Evolutionary conservation across 1,140 invertebrate genomes (phyloP).

Genomic region (Mylabris phalerata): DNA sequence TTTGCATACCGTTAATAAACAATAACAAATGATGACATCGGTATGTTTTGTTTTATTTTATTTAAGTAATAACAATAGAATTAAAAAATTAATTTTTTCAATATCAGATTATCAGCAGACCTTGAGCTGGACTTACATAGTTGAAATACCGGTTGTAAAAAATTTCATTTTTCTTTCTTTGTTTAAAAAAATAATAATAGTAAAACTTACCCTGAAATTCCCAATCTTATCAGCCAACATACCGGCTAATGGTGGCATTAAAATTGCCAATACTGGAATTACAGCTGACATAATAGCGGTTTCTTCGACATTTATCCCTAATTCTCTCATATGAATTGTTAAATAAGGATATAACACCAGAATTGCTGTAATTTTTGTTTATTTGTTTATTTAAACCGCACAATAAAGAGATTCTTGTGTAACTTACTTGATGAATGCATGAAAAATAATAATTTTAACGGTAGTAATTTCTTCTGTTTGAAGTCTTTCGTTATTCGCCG

Average conservation of each 20-base stretch:
- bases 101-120: too few relatives aligned
- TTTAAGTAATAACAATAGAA: too few relatives aligned
- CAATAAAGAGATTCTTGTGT: neutral
- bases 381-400: neutral
- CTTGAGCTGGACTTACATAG: too few relatives aligned
- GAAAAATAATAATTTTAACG: slow-evolving; percentile 68
- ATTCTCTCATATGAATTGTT: slow-evolving; percentile 76
- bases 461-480: slow-evolving; percentile 61
- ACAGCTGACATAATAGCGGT: slow-evolving; percentile 80
- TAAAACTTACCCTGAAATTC: slow-evolving; percentile 64
- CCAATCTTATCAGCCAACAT: slow-evolving; percentile 72
- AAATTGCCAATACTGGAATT: slow-evolving; percentile 67
- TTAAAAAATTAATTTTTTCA: too few relatives aligned
- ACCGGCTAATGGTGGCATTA: slow-evolving; percentile 72
- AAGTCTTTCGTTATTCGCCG: slow-evolving; percentile 62
- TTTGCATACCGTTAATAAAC: too few relatives aligned
- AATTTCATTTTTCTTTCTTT: neutral
- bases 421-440: slow-evolving; percentile 69
- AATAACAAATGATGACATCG: too few relatives aligned
- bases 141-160: too few relatives aligned
- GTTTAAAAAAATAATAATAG: neutral
- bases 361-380: slow-evolving; percentile 50
- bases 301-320: slow-evolving; percentile 77
- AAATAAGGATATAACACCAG: slow-evolving; percentile 76
- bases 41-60: too few relatives aligned